These are phyloP conservation scores for Lanius collurio DNA, from an alignment of 2,113 vertebrate genomes.

Conservation along the genomic window DNA sequence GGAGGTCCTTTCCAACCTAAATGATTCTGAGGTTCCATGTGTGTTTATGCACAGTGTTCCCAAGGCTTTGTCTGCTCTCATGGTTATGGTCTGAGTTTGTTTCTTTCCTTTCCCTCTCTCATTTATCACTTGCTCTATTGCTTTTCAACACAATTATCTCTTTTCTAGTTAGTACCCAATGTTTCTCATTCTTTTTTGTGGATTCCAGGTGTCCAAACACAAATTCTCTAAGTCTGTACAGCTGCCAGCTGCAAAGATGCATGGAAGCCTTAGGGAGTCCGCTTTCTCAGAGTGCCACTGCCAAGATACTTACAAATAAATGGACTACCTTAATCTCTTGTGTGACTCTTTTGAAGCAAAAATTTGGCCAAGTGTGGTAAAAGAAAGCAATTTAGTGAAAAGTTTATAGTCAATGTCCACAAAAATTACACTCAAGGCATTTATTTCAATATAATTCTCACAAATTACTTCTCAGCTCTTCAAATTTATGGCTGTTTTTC, in stretches of 20 bases:
- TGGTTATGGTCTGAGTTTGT: neutral
- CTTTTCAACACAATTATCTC: neutral
- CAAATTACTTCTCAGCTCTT: neutral
- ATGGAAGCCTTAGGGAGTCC: neutral
- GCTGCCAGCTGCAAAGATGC: neutral
- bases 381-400: neutral
- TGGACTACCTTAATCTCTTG: neutral
- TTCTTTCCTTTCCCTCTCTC: neutral
- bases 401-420: neutral
- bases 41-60: neutral
- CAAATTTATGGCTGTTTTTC: neutral
- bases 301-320: slow-evolving; percentile 21
- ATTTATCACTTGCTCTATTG: neutral
- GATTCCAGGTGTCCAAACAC: neutral
- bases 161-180: neutral
- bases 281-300: neutral
- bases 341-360: neutral
- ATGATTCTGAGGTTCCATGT: accelerated
- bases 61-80: neutral
- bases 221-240: neutral
- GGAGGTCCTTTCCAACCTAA: neutral
- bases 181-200: neutral
- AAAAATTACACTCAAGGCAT: neutral
- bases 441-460: neutral
- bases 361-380: neutral